phyloP scores from a whole-genome alignment of 2,888 invertebrate genomes.

The Eupithecia vulgata region DNA sequence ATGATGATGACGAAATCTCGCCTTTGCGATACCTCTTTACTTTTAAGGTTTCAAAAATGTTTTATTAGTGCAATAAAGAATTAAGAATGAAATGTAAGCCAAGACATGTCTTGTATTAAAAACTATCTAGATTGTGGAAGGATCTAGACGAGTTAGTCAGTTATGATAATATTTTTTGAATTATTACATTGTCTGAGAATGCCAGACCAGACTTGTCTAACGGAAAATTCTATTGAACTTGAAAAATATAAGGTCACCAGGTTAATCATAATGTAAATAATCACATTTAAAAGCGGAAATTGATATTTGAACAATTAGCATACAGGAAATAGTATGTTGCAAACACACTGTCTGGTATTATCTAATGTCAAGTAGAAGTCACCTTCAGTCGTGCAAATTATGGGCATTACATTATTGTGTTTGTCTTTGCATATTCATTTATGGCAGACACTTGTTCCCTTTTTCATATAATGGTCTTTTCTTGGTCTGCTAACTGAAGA shows the following conservation, averaged over 20 bases:
- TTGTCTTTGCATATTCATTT: not conserved
- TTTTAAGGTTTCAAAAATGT: too few relatives aligned
- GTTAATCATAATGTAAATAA: conserved; percentile 20
- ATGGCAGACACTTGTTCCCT: not conserved
- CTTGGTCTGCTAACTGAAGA: too few relatives aligned
- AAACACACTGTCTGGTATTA: conserved; percentile 22
- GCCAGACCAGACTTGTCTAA: conserved; percentile 3
- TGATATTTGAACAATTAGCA: conserved; percentile 21
- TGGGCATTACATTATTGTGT: not conserved
- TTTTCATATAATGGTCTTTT: too few relatives aligned
- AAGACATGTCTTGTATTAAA: not conserved
- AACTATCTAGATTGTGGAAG: not conserved
- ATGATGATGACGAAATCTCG: not conserved
- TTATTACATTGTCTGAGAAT: conserved; percentile 1
- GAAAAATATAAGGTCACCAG: conserved; percentile 12
- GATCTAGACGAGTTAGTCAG: not conserved
- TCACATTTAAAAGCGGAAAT: conserved; percentile 27
- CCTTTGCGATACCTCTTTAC: too few relatives aligned
- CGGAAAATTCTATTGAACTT: conserved; percentile 14
- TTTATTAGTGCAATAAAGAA: too few relatives aligned
- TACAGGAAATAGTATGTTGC: conserved; percentile 28
- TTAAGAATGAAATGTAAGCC: too few relatives aligned
- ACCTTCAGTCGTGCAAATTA: conserved; percentile 36
- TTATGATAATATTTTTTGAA: not conserved
- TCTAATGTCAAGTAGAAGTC: conserved; percentile 43